These are phyloP conservation scores for Hecatera dysodea DNA, from an alignment of 2,888 invertebrate genomes.

Conservation along the genomic window DNA sequence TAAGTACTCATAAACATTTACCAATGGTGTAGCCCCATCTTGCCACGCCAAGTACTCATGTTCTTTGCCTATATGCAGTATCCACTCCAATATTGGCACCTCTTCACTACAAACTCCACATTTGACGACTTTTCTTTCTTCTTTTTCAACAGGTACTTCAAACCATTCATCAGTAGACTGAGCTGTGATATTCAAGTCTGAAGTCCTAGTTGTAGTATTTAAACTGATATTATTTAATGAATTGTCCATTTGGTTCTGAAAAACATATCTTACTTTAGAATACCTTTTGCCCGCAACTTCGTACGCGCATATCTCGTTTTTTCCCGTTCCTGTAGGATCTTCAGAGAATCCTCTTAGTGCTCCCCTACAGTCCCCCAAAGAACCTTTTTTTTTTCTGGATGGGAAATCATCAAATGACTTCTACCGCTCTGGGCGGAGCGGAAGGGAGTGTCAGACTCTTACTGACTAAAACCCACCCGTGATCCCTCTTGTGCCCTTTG, in stretches of 20 bases:
- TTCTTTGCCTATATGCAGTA: slow-evolving; percentile 84
- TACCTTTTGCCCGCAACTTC: no score
- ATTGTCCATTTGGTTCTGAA: slow-evolving; percentile 31
- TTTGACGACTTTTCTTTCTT: slow-evolving; percentile 52
- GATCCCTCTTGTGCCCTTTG: no score
- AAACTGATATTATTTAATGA: slow-evolving; percentile 28
- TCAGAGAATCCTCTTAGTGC: no score
- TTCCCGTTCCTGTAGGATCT: no score
- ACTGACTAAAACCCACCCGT: no score
- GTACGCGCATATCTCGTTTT: no score
- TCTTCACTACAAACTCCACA: slow-evolving; percentile 82
- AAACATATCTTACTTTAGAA: neutral
- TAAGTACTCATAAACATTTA: neutral
- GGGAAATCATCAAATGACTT: no score
- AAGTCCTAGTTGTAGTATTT: slow-evolving; percentile 22
- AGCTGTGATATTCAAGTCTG: slow-evolving; percentile 24
- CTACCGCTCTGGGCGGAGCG: no score
- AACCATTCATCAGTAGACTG: slow-evolving; percentile 39
- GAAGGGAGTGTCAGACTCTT: no score
- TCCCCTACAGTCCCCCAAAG: no score
- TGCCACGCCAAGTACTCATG: slow-evolving; percentile 92
- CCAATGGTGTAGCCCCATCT: slow-evolving; percentile 79
- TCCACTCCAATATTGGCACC: slow-evolving; percentile 82
- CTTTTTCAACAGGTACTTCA: slow-evolving; percentile 32
- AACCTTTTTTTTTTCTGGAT: no score